phyloP scores from a whole-genome alignment of 2,888 invertebrate species.

The Perizoma flavofasciatum region DNA sequence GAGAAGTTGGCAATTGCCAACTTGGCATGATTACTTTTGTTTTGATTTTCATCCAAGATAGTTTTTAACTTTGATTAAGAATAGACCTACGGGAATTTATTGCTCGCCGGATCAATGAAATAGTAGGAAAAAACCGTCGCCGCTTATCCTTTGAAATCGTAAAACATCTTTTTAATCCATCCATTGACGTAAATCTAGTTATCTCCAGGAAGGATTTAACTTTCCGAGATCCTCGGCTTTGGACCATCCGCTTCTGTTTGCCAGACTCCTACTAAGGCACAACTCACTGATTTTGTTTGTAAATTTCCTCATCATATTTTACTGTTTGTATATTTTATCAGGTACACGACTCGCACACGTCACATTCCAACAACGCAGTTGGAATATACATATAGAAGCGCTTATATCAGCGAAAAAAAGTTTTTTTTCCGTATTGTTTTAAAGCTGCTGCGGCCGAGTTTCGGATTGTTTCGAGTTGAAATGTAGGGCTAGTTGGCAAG shows the following conservation, averaged over 20 bases:
- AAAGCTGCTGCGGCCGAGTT: constrained; percentile 38
- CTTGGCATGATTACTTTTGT: constrained; percentile 21
- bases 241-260: constrained; percentile 35
- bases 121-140: constrained; percentile 8
- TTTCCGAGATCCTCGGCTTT: constrained; percentile 42
- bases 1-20: constrained; percentile 36
- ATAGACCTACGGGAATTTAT: constrained; percentile 10
- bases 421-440: constrained; percentile 43
- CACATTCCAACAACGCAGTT: constrained; percentile 49
- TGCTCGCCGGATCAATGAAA: constrained; percentile 1
- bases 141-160: constrained; percentile 22
- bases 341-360: constrained; percentile 37
- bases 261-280: constrained; percentile 46
- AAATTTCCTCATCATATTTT: constrained; percentile 56
- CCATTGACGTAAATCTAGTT: constrained; percentile 38
- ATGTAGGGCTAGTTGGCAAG: constrained; percentile 43
- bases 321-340: constrained; percentile 54
- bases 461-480: constrained; percentile 40
- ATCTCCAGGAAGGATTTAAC: constrained; percentile 45
- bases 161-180: constrained; percentile 32
- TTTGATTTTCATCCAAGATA: constrained; percentile 30
- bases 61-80: constrained; percentile 24
- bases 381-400: constrained; percentile 40
- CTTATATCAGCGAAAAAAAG: constrained; percentile 47
- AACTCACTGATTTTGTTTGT: constrained; percentile 61